Evolutionary conservation across 1,140 invertebrate species (phyloP).

Genomic region (Gonioctena quinquepunctata): DNA sequence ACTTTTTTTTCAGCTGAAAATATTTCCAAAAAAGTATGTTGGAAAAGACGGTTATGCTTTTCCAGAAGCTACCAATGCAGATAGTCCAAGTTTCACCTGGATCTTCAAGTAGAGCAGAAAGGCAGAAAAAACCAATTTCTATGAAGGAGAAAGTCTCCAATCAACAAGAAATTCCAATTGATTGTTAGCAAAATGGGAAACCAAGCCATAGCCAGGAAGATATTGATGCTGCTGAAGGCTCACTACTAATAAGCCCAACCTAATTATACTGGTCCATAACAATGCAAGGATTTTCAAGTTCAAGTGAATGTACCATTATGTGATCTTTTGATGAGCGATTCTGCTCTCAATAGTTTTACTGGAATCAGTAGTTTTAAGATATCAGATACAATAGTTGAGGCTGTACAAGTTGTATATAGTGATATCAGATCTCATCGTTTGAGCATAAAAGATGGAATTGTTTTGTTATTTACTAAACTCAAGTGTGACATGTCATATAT

Average conservation of each 20-base stretch:
- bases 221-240: constrained; percentile 3
- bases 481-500: constrained; percentile 9
- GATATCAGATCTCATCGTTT: constrained; percentile 5
- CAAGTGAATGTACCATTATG: constrained; percentile 8
- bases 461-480: constrained; percentile 2
- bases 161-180: neutral
- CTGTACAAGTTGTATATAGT: neutral
- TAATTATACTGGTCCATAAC: constrained; percentile 1
- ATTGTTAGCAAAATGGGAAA: neutral
- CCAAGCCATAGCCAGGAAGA: neutral
- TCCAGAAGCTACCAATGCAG: neutral
- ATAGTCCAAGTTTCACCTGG: neutral
- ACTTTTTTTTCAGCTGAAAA: neutral
- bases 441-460: neutral
- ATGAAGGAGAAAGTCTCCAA: neutral
- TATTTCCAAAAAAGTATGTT: neutral
- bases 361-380: neutral
- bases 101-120: neutral
- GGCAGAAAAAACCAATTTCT: neutral
- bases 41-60: neutral
- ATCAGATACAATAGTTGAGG: constrained; percentile 8
- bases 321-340: neutral
- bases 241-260: neutral
- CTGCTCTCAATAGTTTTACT: constrained; percentile 10
- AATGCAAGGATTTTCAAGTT: neutral